Base-by-base conservation (phyloP, 2,888 invertebrate species). In the Nomada ruficornis region DNA sequence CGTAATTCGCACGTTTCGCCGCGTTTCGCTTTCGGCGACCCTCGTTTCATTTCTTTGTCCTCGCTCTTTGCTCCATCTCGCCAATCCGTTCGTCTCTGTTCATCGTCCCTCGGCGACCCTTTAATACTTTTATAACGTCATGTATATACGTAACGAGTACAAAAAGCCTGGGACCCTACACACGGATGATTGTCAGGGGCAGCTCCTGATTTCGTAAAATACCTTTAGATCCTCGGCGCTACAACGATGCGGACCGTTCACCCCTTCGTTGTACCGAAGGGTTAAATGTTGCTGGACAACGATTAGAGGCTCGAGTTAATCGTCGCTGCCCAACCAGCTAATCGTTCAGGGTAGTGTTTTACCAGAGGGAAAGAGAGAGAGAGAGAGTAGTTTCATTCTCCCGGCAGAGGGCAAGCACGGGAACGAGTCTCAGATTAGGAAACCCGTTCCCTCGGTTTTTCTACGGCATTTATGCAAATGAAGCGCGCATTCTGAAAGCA, bases 1-100 rank as follows among this genome's bases (percentile, higher is more conserved):
- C 80, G 80, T 82, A 88, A 85, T 90, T 89, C 90, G 80, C 89
- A 83, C 84, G 86, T 86, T 79, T 85, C 87, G 78, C 78, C 80
- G 82, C 84, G 82, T 84, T 85, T 82, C 83, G 79, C 78, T 77
- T 82, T 80, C 75, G 79, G 71, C 64, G 68, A 81, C 84, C 85
- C 81, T 87, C 83, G 73, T 68, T 62, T 75, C 62, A 57, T 60
- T 83, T 68, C 82, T 77, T 76, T 71, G 79, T 74, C 63, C 78
- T 23, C 59, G 20, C 57, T 54, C 60, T 13, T 2, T 23, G 54
- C 29, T 52, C 59, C 18, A 54, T 60, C 83, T 0, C 47, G 11
- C 64, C 59, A 55, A 70, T 26, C 59, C 20, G 54, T 69, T 26
- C 9, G 57, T 67, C 74, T 65, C 65, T 29, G n/a, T 65, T 57